phyloP scores from a whole-genome alignment of 2,113 vertebrate genomes.

The Tupaia tana region DNA sequence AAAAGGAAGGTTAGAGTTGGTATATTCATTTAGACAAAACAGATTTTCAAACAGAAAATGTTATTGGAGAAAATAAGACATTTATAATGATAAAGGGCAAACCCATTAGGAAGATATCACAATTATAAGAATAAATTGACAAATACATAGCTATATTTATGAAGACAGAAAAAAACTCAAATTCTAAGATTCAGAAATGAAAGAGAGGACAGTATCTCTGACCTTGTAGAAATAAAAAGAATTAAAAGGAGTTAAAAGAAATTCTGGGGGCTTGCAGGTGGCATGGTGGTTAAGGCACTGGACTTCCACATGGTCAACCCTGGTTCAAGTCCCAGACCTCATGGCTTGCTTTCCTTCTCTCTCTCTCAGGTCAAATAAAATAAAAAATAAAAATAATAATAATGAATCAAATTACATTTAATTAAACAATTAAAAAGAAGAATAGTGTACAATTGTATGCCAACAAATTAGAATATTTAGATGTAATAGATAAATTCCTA shows the following conservation, averaged over 20 bases:
- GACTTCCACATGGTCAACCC: too few relatives aligned
- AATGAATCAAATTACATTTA: too few relatives aligned
- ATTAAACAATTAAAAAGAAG: background rate
- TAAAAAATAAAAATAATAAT: too few relatives aligned
- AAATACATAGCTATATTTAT: background rate
- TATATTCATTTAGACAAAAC: background rate
- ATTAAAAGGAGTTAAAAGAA: too few relatives aligned
- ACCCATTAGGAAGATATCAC: background rate
- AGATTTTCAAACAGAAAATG: background rate
- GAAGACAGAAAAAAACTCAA: background rate
- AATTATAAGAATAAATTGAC: background rate
- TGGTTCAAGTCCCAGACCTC: too few relatives aligned
- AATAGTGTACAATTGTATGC: background rate
- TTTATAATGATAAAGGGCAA: background rate
- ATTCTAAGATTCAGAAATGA: background rate
- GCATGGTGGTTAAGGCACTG: too few relatives aligned
- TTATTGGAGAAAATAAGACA: background rate
- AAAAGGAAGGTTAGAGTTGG: background rate
- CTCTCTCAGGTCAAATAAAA: too few relatives aligned
- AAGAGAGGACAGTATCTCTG: background rate
- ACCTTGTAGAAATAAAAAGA: background rate
- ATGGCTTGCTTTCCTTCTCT: too few relatives aligned
- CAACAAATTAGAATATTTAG: background rate
- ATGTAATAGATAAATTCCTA: background rate
- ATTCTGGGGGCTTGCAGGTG: too few relatives aligned